Conservation (phyloP, 64 coral and sea anemone species). For the Actinia equina region DNA sequence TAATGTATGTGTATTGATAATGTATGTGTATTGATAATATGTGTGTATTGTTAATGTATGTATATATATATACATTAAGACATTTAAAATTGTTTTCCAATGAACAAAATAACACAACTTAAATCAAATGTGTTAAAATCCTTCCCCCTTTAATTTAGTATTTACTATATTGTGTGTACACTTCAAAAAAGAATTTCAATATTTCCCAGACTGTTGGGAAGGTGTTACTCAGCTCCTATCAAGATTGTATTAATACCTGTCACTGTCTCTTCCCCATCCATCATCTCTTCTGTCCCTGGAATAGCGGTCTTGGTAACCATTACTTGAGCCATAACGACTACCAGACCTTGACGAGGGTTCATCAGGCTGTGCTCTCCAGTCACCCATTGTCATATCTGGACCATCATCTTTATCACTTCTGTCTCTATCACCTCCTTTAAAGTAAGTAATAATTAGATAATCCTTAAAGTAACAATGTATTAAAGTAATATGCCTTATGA, state of each 20-base stretch:
- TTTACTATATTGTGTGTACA: too few relatives aligned
- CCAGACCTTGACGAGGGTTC: conserved; percentile 2
- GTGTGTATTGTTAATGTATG: too few relatives aligned
- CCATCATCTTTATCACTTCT: conserved; percentile 9
- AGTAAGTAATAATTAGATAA: background rate
- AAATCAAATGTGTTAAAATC: too few relatives aligned
- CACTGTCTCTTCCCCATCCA: conserved; percentile 39
- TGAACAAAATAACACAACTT: too few relatives aligned
- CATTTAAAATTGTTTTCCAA: too few relatives aligned
- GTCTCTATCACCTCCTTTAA: conserved; percentile 17
- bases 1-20: too few relatives aligned
- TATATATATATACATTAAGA: too few relatives aligned
- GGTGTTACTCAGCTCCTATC: background rate
- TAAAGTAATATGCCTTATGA: too few relatives aligned
- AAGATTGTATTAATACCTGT: conserved; percentile 19
- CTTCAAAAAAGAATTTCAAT: background rate
- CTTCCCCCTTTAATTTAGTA: too few relatives aligned
- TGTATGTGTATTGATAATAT: too few relatives aligned
- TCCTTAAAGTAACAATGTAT: background rate
- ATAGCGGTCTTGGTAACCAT: conserved; percentile 22
- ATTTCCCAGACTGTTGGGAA: background rate
- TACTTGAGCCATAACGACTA: background rate
- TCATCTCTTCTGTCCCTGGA: conserved; percentile 47
- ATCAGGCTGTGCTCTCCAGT: conserved; percentile 6
- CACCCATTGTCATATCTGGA: background rate